Evolutionary conservation across 2,113 vertebrate species (phyloP), one percentile per base, ranked within the genome.

Genomic region (Sylvietta virens): DNA sequence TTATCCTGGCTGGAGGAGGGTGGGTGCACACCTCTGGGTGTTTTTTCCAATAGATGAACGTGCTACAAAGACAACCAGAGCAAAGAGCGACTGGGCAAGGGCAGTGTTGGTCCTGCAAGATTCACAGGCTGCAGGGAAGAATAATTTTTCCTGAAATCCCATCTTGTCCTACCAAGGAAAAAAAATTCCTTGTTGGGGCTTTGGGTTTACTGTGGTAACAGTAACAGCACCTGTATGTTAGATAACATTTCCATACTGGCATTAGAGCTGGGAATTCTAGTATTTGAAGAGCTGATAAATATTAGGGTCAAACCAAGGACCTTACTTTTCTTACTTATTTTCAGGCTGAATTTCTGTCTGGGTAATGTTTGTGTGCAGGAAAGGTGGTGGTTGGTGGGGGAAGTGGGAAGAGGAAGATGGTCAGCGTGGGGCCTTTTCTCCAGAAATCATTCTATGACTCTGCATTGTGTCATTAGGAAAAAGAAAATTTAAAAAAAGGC

Each of bases 1-100:
- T 10, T 48, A 18, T 83, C 26, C 39, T 33, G 33, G 8, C 20
- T 66, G 54, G 54, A 74, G 57, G 30, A 76, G 26, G 2, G 12
- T 56, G 54, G 18, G 11, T 40, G 26, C 21, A 77, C 48, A 82
- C 7, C 40, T 86, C n/a, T 10, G 22, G 12, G 4, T 56, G 6
- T 44, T 84, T 44, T 85, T 71, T 48, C 37, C 3, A 4, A 2
- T 54, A 30, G 28, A 40, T 48, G 79, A 9, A 39, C 0, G 0
- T 35, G 54, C 44, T 64, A 4, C 62, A 56, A 60, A 74, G 51
- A 37, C 19, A 45, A 60, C 8, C 27, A 11, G 50, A 81, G 40
- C 48, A 91, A 62, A 81, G 92, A 23, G 15, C 0, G 1, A 7
- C 62, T 92, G 71, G 61, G 71, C 30, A 82, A 35, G 33, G 22